A percentile compares a stretch with the other conserved stretches of the same genome.
phyloP scores from a whole-genome alignment of 2,797 vertebrate genomes.

The Threskiornis aethiopicus region DNA sequence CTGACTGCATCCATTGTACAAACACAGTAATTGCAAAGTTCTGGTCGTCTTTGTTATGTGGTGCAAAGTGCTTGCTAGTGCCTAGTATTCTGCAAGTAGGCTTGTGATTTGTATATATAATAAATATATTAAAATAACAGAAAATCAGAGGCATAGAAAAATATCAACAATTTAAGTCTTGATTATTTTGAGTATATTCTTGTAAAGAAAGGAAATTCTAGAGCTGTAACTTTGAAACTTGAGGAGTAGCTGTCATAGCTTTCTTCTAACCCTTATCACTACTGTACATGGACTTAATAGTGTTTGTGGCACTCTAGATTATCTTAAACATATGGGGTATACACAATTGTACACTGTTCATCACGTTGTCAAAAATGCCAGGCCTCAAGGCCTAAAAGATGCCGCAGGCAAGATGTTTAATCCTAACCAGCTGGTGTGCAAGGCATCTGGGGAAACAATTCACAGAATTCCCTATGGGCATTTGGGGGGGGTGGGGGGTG shows the following conservation, averaged over 20 bases:
- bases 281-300: background rate
- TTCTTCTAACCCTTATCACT: background rate
- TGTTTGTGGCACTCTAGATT: background rate
- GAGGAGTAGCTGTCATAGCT: background rate
- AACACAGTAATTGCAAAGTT: background rate
- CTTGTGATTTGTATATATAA: background rate
- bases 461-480: slow-evolving; percentile 15
- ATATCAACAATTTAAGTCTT: background rate
- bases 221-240: background rate
- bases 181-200: background rate
- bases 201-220: background rate
- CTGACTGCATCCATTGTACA: background rate
- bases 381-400: background rate
- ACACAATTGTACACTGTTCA: background rate
- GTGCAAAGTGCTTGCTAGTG: background rate
- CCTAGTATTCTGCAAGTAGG: background rate
- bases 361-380: slow-evolving; percentile 9
- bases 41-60: background rate
- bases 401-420: slow-evolving; percentile 21
- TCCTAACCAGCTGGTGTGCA: slow-evolving; percentile 38
- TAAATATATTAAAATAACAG: background rate
- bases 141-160: background rate
- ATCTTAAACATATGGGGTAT: background rate
- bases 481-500: background rate
- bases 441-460: slow-evolving; percentile 36